Evolutionary conservation across 2,113 vertebrate species (phyloP).

Genomic region (Noturus placidus): DNA sequence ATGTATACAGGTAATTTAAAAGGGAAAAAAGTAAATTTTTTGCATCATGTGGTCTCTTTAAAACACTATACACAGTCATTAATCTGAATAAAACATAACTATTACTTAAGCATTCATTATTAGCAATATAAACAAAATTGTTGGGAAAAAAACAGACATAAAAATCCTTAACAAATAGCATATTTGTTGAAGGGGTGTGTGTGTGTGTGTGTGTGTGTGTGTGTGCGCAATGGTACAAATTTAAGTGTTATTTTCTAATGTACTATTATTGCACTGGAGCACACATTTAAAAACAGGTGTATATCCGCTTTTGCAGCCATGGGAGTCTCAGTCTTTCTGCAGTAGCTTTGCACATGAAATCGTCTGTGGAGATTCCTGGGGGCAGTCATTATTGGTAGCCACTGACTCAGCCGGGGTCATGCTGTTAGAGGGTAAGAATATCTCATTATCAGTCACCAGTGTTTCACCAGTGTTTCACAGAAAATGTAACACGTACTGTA

Average conservation of each 20-base stretch:
- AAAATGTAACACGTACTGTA: neutral
- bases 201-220: neutral
- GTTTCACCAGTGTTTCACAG: neutral
- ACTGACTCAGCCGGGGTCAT: constrained; percentile 89
- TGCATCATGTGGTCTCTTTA: neutral
- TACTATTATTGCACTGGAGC: neutral
- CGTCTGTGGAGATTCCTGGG: constrained; percentile 93
- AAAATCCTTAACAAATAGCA: neutral
- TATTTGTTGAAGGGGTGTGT: neutral
- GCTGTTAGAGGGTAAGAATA: constrained; percentile 77
- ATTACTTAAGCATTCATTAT: neutral
- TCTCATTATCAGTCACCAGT: neutral
- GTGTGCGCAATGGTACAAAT: neutral
- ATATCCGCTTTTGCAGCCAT: constrained; percentile 78
- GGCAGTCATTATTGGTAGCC: constrained; percentile 89
- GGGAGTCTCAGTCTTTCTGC: constrained; percentile 96
- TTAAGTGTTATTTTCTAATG: neutral
- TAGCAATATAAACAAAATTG: neutral
- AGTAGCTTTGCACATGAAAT: constrained; percentile 90
- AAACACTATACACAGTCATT: neutral
- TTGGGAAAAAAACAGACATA: neutral
- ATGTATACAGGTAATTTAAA: neutral
- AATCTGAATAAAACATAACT: neutral
- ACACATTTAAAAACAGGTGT: neutral
- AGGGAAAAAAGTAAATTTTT: neutral